A percentile compares a stretch with the other conserved stretches of the same genome.
Conservation (phyloP, 2,888 invertebrate genomes). For the Sinodicranocentrus sp. region DNA sequence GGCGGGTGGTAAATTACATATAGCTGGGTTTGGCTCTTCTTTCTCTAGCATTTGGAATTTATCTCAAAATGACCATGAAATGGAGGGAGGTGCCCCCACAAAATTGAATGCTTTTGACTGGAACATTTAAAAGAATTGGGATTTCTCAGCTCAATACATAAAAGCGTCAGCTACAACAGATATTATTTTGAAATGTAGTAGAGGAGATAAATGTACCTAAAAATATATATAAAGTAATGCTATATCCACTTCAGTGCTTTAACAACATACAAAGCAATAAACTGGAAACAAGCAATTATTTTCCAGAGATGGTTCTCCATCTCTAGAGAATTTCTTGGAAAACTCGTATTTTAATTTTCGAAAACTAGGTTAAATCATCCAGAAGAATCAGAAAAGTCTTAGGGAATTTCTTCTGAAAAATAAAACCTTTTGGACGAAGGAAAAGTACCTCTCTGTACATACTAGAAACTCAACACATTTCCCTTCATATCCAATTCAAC, state of each 20-base stretch:
- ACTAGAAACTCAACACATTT: too few species aligned
- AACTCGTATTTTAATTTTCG: constrained; percentile 22
- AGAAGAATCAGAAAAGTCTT: constrained; percentile 11
- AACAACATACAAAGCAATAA: not conserved
- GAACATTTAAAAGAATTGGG: not conserved
- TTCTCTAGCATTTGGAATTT: constrained; percentile 14
- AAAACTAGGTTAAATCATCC: constrained; percentile 38
- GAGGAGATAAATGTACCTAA: too few species aligned
- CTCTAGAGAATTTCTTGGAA: constrained; percentile 7
- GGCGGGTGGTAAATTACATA: too few species aligned
- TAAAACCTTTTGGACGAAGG: too few species aligned
- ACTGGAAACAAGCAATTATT: constrained; percentile 23
- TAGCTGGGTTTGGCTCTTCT: not conserved
- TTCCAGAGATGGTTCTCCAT: not conserved
- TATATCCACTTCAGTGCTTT: too few species aligned
- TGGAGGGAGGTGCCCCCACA: constrained; percentile 14
- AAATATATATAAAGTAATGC: too few species aligned
- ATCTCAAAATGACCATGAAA: constrained; percentile 56
- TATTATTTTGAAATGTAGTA: too few species aligned
- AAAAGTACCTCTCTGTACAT: too few species aligned
- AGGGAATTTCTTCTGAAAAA: too few species aligned
- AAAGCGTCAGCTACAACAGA: too few species aligned
- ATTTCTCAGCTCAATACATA: not conserved
- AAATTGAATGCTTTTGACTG: constrained; percentile 33
- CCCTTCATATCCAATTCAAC: too few species aligned